A percentile compares a stretch with the other conserved stretches of the same genome.
These are phyloP conservation scores for Lepidocyrtinus sp. DNA, from an alignment of 2,888 invertebrate species.

Conservation along the genomic window DNA sequence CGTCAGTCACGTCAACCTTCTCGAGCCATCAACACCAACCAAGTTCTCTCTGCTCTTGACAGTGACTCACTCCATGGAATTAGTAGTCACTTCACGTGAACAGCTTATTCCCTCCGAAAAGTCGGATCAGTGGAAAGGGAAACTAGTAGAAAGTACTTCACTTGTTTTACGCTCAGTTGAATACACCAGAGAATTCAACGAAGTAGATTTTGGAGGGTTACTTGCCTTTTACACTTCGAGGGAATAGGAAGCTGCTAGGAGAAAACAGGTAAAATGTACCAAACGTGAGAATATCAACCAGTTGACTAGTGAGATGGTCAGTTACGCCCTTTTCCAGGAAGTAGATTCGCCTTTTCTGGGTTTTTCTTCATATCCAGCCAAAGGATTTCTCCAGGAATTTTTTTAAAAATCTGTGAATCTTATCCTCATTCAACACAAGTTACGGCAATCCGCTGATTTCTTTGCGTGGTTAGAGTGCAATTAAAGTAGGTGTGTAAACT, in stretches of 20 bases:
- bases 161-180: background rate
- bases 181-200: background rate
- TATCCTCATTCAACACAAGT: constrained; percentile 22
- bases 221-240: too few relatives aligned
- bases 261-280: background rate
- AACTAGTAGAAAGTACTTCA: background rate
- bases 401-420: background rate
- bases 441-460: constrained; percentile 65
- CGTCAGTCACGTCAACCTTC: constrained; percentile 57
- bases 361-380: background rate
- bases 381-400: background rate
- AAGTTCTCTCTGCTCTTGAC: constrained; percentile 17
- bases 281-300: background rate
- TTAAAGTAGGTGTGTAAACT: background rate
- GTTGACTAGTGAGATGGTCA: constrained; percentile 30
- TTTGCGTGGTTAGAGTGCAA: constrained; percentile 62
- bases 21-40: constrained; percentile 50
- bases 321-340: background rate
- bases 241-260: background rate
- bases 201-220: background rate
- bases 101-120: constrained; percentile 16
- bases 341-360: background rate
- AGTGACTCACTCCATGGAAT: background rate
- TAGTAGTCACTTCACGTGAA: constrained; percentile 28
- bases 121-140: background rate